Percentiles rank a stretch among this genome's conserved stretches.
These are phyloP conservation scores for Danio choprae DNA, from an alignment of 2,797 vertebrate species.

Conservation along the genomic window DNA sequence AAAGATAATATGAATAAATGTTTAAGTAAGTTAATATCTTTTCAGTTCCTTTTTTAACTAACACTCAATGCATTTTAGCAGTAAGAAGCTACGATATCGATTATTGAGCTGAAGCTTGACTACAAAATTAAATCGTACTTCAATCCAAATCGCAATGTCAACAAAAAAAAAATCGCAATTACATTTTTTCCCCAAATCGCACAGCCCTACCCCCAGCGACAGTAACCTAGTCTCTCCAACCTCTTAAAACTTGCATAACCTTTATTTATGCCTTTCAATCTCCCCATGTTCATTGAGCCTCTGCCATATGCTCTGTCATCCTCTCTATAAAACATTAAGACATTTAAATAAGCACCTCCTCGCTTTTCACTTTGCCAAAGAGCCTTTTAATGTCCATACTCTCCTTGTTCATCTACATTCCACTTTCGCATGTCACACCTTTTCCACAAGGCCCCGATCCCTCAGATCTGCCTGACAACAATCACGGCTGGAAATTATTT, in stretches of 20 bases:
- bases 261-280: slow-evolving; percentile 36
- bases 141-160: too few species aligned
- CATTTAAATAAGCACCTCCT: slow-evolving; percentile 54
- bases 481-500: slow-evolving; percentile 43
- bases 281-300: slow-evolving; percentile 34
- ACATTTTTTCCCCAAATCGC: too few species aligned
- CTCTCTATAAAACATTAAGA: slow-evolving; percentile 52
- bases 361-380: slow-evolving; percentile 45
- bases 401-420: background rate
- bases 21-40: too few species aligned
- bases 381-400: slow-evolving; percentile 47
- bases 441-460: slow-evolving; percentile 19
- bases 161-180: too few species aligned
- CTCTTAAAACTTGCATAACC: slow-evolving; percentile 53
- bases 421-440: background rate
- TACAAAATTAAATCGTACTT: too few species aligned
- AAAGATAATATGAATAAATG: too few species aligned
- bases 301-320: slow-evolving; percentile 31
- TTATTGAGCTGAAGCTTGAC: too few species aligned
- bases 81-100: too few species aligned
- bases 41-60: too few species aligned
- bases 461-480: slow-evolving; percentile 40
- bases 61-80: too few species aligned
- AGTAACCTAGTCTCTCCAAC: background rate
- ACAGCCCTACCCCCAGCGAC: too few species aligned